Evolutionary conservation across 2,888 invertebrate species (phyloP), one percentile per base, ranked within the genome.

Genomic region (Cerastis rubricosa): DNA sequence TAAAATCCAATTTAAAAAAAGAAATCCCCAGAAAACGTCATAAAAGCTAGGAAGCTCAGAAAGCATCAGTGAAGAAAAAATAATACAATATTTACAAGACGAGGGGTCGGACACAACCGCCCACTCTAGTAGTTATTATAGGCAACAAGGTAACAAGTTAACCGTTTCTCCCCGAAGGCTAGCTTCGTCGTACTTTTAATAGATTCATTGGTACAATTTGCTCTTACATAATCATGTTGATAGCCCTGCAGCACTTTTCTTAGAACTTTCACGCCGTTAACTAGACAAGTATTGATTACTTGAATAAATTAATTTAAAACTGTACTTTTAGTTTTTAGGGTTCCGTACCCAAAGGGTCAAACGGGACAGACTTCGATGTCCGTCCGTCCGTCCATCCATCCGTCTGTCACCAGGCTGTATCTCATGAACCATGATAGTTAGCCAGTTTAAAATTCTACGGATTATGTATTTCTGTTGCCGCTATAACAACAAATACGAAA

Each of bases 81-180:
- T 8, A 40, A 17, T 3, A n/a, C 5, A n/a, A 35, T 40, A 47
- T 40, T 25, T 22, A 22, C 29, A 70, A 9, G 14, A 43, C 8
- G 14, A 29, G 43, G 71, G 22, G 25, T 17, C 25, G 11, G 17
- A 8, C 43, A 1, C 45, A 17, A 17, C 35, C 61, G 29, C 29
- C 54, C 5, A 66, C 59, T 54, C 22, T 47, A n/a, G 5, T 29
- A 45, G n/a, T n/a, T n/a, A 64, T 64, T 51, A 57, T 57, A 17
- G 22, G 11, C 66, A 63, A 71, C 78, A 71, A n/a, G 19, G 14
- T 54, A 63, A 77, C 78, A 71, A 78, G 45, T 51, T 14, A 35
- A n/a, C n/a, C 25, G 35, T 22, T 59, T 64, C 17, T 65, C 47
- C 7, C 49, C 45, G n/a, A n/a, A 17, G 51, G 49, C 57, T 54